phyloP scores from a whole-genome alignment of 37 sponge, comb jelly and placozoan species.

The Ephydatia muelleri region DNA sequence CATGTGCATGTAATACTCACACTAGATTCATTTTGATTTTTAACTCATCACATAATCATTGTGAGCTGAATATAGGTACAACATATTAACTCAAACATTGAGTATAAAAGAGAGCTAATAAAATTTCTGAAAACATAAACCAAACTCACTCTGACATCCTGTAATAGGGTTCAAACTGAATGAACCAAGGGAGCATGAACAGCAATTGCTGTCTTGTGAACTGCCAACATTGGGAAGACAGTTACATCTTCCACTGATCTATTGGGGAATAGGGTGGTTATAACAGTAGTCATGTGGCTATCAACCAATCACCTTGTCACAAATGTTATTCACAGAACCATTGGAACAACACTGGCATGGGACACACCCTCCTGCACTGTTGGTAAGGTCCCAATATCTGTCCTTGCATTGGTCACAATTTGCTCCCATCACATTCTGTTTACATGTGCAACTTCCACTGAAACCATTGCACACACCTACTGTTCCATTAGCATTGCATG shows the following conservation, averaged over 20 bases:
- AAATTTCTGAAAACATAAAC: too few species aligned
- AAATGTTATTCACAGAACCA: conserved; percentile 33
- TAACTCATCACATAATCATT: too few species aligned
- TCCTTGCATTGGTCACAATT: conserved; percentile 41
- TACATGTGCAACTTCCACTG: conserved; percentile 46
- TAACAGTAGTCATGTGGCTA: background rate
- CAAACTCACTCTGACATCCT: conserved; percentile 52
- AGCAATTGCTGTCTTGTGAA: conserved; percentile 64
- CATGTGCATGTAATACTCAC: too few species aligned
- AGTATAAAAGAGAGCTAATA: too few species aligned
- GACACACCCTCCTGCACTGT: conserved; percentile 25
- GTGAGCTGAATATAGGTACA: too few species aligned
- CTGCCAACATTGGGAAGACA: conserved; percentile 71
- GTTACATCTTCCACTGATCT: conserved; percentile 74
- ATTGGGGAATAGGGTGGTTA: background rate
- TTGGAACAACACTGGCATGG: conserved; percentile 61
- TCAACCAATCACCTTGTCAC: conserved; percentile 21
- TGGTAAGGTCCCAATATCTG: conserved; percentile 39
- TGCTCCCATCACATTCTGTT: conserved; percentile 27
- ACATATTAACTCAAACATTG: too few species aligned
- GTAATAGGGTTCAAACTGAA: conserved; percentile 35
- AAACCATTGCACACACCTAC: conserved; percentile 26
- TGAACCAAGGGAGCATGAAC: conserved; percentile 65
- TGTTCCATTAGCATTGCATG: conserved; percentile 55
- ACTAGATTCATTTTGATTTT: too few species aligned